A percentile compares a stretch with the other conserved stretches of the same genome.
Evolutionary conservation across 2,888 invertebrate genomes (phyloP).

Genomic region (Acrocera orbiculus): DNA sequence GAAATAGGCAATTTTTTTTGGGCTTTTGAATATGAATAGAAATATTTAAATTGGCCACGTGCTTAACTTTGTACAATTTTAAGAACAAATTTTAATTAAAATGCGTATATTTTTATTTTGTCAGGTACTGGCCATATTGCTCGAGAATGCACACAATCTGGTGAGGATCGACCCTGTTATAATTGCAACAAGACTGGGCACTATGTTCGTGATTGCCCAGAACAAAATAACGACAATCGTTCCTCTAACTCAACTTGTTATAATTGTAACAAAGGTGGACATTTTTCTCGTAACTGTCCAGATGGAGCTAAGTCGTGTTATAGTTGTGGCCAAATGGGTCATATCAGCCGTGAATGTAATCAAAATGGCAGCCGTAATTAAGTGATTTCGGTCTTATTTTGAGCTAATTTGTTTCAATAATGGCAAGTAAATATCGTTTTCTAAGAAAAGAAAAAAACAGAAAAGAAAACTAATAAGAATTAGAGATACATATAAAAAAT

Average conservation of each 20-base stretch:
- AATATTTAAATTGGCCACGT: too few relatives aligned
- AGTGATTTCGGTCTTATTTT: conserved; percentile 6
- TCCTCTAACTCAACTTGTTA: conserved; percentile 53
- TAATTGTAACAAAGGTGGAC: conserved; percentile 88
- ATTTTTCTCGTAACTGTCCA: conserved; percentile 74
- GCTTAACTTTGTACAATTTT: too few relatives aligned
- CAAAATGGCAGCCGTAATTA: conserved; percentile 42
- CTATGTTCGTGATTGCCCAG: conserved; percentile 80
- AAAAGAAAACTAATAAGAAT: conserved; percentile 8
- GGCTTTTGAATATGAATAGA: too few relatives aligned
- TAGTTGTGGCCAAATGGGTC: conserved; percentile 79
- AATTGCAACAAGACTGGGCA: conserved; percentile 85
- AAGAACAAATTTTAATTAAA: too few relatives aligned
- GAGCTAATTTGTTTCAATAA: neutral
- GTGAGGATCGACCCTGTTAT: conserved; percentile 58
- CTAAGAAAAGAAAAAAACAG: conserved; percentile 5
- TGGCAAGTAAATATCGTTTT: conserved; percentile 3
- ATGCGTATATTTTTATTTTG: neutral
- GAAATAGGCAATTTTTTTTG: conserved; percentile 20
- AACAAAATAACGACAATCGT: conserved; percentile 23
- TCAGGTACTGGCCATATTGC: conserved; percentile 76
- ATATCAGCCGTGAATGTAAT: conserved; percentile 80
- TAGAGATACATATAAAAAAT: conserved; percentile 8
- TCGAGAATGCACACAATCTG: conserved; percentile 74
- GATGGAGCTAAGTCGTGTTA: conserved; percentile 77